Evolutionary conservation across 2,113 vertebrate species (phyloP).

Genomic region (Thalassoma bifasciatum): DNA sequence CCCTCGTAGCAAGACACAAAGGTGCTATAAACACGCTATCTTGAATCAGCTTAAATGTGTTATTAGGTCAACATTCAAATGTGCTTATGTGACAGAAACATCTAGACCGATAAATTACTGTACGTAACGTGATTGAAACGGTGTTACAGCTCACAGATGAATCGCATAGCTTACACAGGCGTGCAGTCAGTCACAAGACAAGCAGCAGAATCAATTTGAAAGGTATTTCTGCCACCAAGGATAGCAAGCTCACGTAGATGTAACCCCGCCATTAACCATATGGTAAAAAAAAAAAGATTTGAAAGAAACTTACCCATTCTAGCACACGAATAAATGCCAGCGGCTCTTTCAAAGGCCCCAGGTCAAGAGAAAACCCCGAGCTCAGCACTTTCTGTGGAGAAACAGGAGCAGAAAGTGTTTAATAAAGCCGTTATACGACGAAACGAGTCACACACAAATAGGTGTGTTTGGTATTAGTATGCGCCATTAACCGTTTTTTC

Average conservation of each 20-base stretch:
- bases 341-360: constrained; percentile 90
- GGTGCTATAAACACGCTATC: not conserved
- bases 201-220: constrained; percentile 42
- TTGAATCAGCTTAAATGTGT: no score
- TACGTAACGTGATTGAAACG: constrained; percentile 31
- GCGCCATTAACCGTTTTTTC: not conserved
- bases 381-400: constrained; percentile 75
- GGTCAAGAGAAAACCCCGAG: constrained; percentile 81
- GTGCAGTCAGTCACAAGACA: constrained; percentile 64
- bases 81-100: not conserved
- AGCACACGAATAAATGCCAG: constrained; percentile 93
- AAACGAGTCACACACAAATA: not conserved
- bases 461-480: constrained; percentile 8
- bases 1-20: not conserved
- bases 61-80: not conserved
- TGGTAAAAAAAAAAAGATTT: not conserved
- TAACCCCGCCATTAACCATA: constrained; percentile 21
- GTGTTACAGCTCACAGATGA: constrained; percentile 17
- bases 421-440: rapidly evolving
- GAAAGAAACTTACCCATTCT: constrained; percentile 88
- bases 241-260: constrained; percentile 1
- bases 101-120: not conserved
- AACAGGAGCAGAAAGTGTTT: not conserved
- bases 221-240: not conserved
- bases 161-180: constrained; percentile 10